These are phyloP conservation scores for Crocallis elinguaria DNA, from an alignment of 2,888 invertebrate genomes.

Conservation along the genomic window DNA sequence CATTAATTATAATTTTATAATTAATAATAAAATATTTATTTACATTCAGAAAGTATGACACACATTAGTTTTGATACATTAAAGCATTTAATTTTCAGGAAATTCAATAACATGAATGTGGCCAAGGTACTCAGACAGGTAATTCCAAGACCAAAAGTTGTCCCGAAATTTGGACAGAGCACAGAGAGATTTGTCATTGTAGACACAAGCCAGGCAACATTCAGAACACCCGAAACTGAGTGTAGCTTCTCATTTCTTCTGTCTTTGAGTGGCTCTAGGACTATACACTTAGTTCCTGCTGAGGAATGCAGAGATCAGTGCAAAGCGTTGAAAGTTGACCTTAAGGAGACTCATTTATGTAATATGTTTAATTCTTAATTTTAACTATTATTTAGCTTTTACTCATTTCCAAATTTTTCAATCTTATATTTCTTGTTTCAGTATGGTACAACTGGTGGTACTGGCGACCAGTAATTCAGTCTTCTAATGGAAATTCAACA, in stretches of 20 bases:
- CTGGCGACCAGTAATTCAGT: conserved; percentile 88
- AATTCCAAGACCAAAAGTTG: conserved; percentile 89
- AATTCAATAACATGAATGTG: conserved; percentile 90
- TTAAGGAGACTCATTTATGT: conserved; percentile 91
- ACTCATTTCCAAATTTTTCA: conserved; percentile 44
- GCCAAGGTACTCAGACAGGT: conserved; percentile 89
- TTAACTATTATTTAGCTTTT: background rate
- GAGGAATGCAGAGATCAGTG: conserved; percentile 90
- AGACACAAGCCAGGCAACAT: conserved; percentile 87
- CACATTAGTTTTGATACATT: too few species aligned
- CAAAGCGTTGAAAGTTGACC: conserved; percentile 87
- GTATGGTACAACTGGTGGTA: conserved; percentile 95
- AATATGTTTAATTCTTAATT: conserved; percentile 35
- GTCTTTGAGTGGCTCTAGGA: conserved; percentile 89
- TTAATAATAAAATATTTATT: too few species aligned
- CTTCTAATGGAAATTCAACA: conserved; percentile 83
- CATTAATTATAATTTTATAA: too few species aligned
- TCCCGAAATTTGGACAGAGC: conserved; percentile 90
- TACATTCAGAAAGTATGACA: too few species aligned
- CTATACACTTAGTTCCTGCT: conserved; percentile 90
- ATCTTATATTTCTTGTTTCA: too few species aligned
- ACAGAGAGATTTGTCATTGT: conserved; percentile 92
- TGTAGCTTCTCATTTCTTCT: conserved; percentile 92
- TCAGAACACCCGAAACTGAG: conserved; percentile 91
- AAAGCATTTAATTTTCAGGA: conserved; percentile 78